Percentiles rank a stretch among this genome's conserved stretches.
phyloP scores from a whole-genome alignment of 2,888 invertebrate genomes.

The Catocala nupta region DNA sequence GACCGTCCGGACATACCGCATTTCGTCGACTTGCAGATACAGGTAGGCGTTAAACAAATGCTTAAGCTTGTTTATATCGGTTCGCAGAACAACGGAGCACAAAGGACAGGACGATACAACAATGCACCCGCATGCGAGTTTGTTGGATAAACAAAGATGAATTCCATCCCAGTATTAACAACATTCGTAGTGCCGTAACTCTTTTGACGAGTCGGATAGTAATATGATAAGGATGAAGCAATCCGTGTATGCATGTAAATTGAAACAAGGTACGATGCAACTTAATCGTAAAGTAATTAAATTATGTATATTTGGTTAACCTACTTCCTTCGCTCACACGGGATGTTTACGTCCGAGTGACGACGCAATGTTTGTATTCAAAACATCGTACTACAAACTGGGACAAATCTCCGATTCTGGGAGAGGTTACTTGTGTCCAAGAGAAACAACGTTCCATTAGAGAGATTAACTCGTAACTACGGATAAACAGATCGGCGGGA shows the following conservation, averaged over 20 bases:
- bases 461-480: constrained; percentile 51
- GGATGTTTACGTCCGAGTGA: constrained; percentile 76
- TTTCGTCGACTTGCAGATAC: constrained; percentile 54
- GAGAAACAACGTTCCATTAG: constrained; percentile 66
- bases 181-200: constrained; percentile 47
- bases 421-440: constrained; percentile 53
- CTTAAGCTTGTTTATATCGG: constrained; percentile 72
- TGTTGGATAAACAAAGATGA: constrained; percentile 64
- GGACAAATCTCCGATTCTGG: constrained; percentile 63
- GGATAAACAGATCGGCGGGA: constrained; percentile 35
- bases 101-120: constrained; percentile 68
- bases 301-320: constrained; percentile 75
- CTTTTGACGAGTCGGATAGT: constrained; percentile 42
- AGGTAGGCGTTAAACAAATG: constrained; percentile 60
- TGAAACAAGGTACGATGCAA: constrained; percentile 51
- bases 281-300: constrained; percentile 64
- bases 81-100: constrained; percentile 56
- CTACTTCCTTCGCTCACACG: constrained; percentile 69
- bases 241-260: constrained; percentile 45
- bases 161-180: constrained; percentile 56
- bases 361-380: constrained; percentile 74
- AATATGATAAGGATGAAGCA: constrained; percentile 46
- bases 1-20: constrained; percentile 53
- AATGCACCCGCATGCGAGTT: constrained; percentile 75
- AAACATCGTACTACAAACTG: constrained; percentile 68